A percentile compares a stretch with the other conserved stretches of the same genome.
Conservation (phyloP, 1,140 invertebrate species). For the Euura saliciscinereae region DNA sequence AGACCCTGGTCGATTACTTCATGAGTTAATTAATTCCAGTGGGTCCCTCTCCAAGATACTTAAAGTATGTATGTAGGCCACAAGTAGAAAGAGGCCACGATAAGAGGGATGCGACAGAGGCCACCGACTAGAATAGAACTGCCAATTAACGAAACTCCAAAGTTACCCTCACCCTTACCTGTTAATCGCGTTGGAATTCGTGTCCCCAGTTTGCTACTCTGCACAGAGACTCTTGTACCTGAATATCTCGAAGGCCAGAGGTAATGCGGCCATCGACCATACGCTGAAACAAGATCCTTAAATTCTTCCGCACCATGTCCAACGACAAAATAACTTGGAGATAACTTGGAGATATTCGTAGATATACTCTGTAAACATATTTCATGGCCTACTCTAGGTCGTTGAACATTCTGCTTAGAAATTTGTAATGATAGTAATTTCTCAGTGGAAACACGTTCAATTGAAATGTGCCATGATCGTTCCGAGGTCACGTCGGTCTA, state of each 20-base stretch:
- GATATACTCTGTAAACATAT: too few species aligned
- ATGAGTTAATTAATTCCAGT: not conserved
- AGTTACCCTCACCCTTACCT: not conserved
- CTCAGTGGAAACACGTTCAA: too few species aligned
- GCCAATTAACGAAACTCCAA: not conserved
- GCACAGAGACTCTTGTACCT: not conserved
- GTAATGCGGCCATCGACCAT: not conserved
- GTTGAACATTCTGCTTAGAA: too few species aligned
- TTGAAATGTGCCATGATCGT: too few species aligned
- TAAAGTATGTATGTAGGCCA: not conserved
- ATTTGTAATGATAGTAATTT: too few species aligned
- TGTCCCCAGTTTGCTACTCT: not conserved
- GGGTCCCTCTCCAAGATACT: not conserved
- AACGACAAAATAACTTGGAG: too few species aligned
- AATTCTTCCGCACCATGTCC: constrained; percentile 1
- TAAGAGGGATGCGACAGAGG: constrained; percentile 4
- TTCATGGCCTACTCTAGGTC: too few species aligned
- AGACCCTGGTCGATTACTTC: not conserved
- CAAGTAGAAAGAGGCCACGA: not conserved
- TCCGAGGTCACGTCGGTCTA: too few species aligned
- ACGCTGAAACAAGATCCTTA: not conserved
- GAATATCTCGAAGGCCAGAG: not conserved
- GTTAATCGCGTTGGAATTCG: not conserved
- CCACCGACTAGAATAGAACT: not conserved
- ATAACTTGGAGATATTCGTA: too few species aligned